Evolutionary conservation across 1,140 invertebrate genomes (phyloP), one percentile per base, ranked within the genome.

Genomic region (Euwallacea fornicatus): DNA sequence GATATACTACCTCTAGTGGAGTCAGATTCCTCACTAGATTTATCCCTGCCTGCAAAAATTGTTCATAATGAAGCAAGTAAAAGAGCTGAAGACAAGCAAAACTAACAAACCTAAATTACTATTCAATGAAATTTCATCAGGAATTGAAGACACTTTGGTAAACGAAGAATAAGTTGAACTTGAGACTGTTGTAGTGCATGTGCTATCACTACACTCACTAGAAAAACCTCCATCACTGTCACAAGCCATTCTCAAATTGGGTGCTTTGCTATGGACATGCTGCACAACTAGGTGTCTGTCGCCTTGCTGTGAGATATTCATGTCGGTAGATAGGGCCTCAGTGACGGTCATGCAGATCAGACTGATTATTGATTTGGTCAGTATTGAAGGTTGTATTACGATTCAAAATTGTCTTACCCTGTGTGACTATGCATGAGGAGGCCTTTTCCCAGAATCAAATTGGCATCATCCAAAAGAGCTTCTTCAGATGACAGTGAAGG

Each of bases 341-440:
- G 78, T 83, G 50, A 84, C 66, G 2, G 82, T 80, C 77, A 83
- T 79, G 76, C 82, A 83, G 44, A 83, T 76, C 44, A 83, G 67
- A 16, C 83, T 84, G 67, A 73, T 82, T 10, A 42, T 61, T 61
- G 59, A 11, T 41, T n/a, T n/a, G 11, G 59, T 56, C 21, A 11
- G 16, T 42, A 61, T 42, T 42, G 2, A 11, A 61, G 21, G 0
- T 8, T 8, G 1, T 21, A 33, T 2, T 42, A 42, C 4, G 9
- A 42, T 61, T 4, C 2, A 8, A 11, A 58, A 15, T 16, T 58
- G 8, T 21, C 75, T 75, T 74, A 83, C 82, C 82, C 82, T 77
- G 79, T 81, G 63, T 73, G 79, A 15, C 82, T 83, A 77, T 82
- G 81, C 8, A 83, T 78, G 13, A 83, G 73, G 74, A 83, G 83